Evolutionary conservation across 2,888 invertebrate species (phyloP).

Genomic region (Epirrhoe alternata): DNA sequence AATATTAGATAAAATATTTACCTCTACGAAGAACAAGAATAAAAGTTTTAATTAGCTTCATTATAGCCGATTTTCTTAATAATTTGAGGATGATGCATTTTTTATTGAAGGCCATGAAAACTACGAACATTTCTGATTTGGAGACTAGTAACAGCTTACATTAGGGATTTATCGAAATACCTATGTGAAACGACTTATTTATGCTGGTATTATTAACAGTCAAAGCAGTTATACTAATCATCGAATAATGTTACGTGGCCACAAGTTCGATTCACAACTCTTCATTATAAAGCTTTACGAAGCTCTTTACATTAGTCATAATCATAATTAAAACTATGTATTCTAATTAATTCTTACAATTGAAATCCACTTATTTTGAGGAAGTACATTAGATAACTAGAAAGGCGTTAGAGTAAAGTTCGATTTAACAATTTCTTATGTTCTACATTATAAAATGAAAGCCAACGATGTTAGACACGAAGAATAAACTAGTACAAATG

Average conservation of each 20-base stretch:
- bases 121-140: slow-evolving; percentile 14
- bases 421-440: slow-evolving; percentile 54
- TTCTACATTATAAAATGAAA: slow-evolving; percentile 55
- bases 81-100: slow-evolving; percentile 22
- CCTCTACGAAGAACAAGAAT: slow-evolving; percentile 25
- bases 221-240: slow-evolving; percentile 72
- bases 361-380: slow-evolving; percentile 63
- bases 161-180: slow-evolving; percentile 44
- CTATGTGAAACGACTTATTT: slow-evolving; percentile 58
- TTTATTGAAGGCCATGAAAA: slow-evolving; percentile 30
- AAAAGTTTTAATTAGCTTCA: slow-evolving; percentile 7
- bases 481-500: slow-evolving; percentile 62
- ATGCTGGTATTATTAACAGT: slow-evolving; percentile 64
- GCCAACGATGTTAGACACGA: slow-evolving; percentile 58
- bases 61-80: slow-evolving; percentile 12
- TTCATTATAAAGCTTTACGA: slow-evolving; percentile 83
- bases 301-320: slow-evolving; percentile 82
- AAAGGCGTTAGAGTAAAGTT: slow-evolving; percentile 64
- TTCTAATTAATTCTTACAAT: slow-evolving; percentile 64
- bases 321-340: slow-evolving; percentile 55
- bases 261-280: slow-evolving; percentile 85
- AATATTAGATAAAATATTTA: slow-evolving; percentile 20
- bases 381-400: slow-evolving; percentile 63
- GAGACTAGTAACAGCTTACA: slow-evolving; percentile 27
- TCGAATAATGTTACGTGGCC: slow-evolving; percentile 78